phyloP scores from a whole-genome alignment of 2,797 vertebrate genomes.

The Cyprinella venusta region DNA sequence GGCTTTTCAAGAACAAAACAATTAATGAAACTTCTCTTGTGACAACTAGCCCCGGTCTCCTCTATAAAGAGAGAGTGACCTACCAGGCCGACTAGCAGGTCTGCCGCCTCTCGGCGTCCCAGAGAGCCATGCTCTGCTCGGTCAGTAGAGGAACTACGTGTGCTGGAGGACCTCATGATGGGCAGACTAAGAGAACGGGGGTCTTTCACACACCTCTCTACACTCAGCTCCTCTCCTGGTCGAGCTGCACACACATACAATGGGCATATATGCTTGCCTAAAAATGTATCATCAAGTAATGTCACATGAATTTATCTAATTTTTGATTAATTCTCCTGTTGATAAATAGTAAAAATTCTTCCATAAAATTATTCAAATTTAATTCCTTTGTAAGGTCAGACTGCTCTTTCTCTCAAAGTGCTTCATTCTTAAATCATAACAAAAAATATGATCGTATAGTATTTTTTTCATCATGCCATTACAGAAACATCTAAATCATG shows the following conservation, averaged over 20 bases:
- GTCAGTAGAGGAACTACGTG: slow-evolving; percentile 70
- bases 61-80: neutral
- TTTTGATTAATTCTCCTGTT: neutral
- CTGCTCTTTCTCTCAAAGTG: neutral
- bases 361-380: neutral
- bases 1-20: neutral
- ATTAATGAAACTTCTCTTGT: neutral
- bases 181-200: slow-evolving; percentile 86
- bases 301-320: neutral
- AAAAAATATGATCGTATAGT: neutral
- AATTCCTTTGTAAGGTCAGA: neutral
- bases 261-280: neutral
- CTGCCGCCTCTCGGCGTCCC: slow-evolving; percentile 70
- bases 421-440: neutral
- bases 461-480: too few relatives aligned
- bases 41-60: neutral
- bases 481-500: neutral
- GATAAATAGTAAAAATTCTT: neutral
- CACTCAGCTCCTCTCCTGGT: slow-evolving; percentile 86
- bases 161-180: slow-evolving; percentile 79
- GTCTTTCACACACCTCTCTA: slow-evolving; percentile 87
- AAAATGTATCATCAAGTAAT: neutral
- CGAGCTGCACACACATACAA: slow-evolving; percentile 76
- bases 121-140: slow-evolving; percentile 75
- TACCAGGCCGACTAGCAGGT: slow-evolving; percentile 74